Evolutionary conservation across 1,140 invertebrate species (phyloP).

Genomic region (Apis florea): DNA sequence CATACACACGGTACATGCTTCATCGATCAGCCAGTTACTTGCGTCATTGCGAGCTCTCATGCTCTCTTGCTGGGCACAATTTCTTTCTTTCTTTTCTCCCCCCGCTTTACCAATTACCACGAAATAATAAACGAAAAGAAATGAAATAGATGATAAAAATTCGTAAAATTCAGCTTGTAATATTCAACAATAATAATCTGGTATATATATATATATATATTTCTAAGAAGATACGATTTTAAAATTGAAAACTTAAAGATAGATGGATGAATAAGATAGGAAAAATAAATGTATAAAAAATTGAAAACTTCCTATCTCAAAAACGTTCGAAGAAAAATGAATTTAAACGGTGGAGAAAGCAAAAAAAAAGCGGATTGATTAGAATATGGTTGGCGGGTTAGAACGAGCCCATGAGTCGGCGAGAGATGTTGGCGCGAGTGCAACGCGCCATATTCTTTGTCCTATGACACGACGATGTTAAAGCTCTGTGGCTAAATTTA

Average conservation of each 20-base stretch:
- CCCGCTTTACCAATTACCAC: not conserved
- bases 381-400: not conserved
- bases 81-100: constrained; percentile 14
- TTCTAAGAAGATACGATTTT: too few species aligned
- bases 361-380: not conserved
- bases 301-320: too few species aligned
- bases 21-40: constrained; percentile 64
- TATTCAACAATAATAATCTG: too few species aligned
- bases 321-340: too few species aligned
- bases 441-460: constrained; percentile 74
- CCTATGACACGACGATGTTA: constrained; percentile 73
- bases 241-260: too few species aligned
- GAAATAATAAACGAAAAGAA: not conserved
- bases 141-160: not conserved
- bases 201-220: too few species aligned
- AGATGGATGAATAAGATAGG: too few species aligned
- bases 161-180: too few species aligned
- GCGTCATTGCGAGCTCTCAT: constrained; percentile 58
- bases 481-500: constrained; percentile 72
- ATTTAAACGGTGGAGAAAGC: constrained; percentile 30
- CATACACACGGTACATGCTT: constrained; percentile 48
- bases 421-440: constrained; percentile 62
- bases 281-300: too few species aligned
- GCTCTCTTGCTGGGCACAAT: not conserved
- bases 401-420: constrained; percentile 5